phyloP scores from a whole-genome alignment of 2,113 vertebrate species.

The Sinocyclocheilus rhinocerous region DNA sequence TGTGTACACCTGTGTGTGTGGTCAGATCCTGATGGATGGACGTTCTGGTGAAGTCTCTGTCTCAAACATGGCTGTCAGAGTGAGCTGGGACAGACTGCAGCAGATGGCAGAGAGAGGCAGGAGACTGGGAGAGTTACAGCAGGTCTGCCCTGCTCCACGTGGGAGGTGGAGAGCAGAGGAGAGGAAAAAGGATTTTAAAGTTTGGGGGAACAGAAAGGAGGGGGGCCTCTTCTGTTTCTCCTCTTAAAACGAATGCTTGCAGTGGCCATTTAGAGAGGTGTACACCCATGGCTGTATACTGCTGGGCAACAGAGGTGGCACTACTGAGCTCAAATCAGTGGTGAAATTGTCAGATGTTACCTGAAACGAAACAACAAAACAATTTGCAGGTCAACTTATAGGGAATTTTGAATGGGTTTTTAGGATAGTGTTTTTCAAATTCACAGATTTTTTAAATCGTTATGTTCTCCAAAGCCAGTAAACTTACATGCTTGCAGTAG shows the following conservation, averaged over 20 bases:
- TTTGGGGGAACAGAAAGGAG: constrained; percentile 11
- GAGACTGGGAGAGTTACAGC: constrained; percentile 51
- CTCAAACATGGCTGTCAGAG: constrained; percentile 67
- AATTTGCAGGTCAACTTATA: not conserved
- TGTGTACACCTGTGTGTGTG: constrained; percentile 33
- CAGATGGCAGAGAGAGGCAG: constrained; percentile 54
- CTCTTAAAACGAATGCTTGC: not conserved
- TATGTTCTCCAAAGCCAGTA: not conserved
- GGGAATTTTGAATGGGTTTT: not conserved
- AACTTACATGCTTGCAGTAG: not conserved
- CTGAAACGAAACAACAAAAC: too few relatives aligned
- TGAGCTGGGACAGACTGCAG: constrained; percentile 48
- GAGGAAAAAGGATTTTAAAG: constrained; percentile 10
- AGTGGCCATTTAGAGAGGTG: not conserved
- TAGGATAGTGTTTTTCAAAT: not conserved
- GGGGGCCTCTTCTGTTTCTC: not conserved
- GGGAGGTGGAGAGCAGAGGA: constrained; percentile 30
- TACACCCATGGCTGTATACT: not conserved
- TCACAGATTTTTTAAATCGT: not conserved
- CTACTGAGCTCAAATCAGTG: not conserved
- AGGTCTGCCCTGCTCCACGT: constrained; percentile 46
- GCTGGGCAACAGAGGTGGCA: constrained; percentile 2
- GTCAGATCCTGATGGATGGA: constrained; percentile 78
- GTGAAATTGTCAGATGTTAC: not conserved
- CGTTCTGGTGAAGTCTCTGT: constrained; percentile 72